Conservation (phyloP, 1,140 invertebrate species). For the Drosophila lowei region DNA sequence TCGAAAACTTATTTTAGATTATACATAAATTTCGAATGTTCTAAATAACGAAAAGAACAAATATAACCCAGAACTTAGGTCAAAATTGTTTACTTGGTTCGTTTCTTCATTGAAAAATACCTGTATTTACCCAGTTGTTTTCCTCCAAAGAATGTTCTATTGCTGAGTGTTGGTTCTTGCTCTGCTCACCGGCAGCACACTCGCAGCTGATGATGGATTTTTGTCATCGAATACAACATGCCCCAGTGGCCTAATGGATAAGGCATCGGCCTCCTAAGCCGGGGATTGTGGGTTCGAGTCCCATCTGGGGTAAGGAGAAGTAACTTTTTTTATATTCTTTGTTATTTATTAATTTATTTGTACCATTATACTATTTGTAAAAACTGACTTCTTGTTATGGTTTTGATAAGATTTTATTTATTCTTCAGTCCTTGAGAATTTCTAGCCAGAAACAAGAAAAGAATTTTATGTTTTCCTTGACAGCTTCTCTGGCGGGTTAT, state of each 20-base stretch:
- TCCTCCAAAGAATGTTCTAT: neutral
- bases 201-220: neutral
- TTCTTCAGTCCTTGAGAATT: too few relatives aligned
- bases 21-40: too few relatives aligned
- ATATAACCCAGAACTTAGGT: too few relatives aligned
- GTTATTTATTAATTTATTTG: neutral
- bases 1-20: too few relatives aligned
- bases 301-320: constrained; percentile 37
- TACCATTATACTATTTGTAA: too few relatives aligned
- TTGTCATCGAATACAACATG: neutral
- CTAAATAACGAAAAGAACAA: too few relatives aligned
- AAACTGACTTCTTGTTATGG: too few relatives aligned
- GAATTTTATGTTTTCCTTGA: neutral
- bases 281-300: constrained; percentile 52
- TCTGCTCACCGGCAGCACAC: neutral
- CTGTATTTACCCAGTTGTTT: too few relatives aligned
- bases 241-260: constrained; percentile 52
- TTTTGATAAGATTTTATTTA: too few relatives aligned
- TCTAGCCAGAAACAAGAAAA: neutral
- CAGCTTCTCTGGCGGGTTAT: constrained; percentile 8
- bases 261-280: constrained; percentile 53
- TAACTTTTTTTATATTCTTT: neutral
- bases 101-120: too few relatives aligned
- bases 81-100: too few relatives aligned
- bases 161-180: neutral